Evolutionary conservation across 2,113 vertebrate genomes (phyloP).

Genomic region (Calyptomena viridis): DNA sequence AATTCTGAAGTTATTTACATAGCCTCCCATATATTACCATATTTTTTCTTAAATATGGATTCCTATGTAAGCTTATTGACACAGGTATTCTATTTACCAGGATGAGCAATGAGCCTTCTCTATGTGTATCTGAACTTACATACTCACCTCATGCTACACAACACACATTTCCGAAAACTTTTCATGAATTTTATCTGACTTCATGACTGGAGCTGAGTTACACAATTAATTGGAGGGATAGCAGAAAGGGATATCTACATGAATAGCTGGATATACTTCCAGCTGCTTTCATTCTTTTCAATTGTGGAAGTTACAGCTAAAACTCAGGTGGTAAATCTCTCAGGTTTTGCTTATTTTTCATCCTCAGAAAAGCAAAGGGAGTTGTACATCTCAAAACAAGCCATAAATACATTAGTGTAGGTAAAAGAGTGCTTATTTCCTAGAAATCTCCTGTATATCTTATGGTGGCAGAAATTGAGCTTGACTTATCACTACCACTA

Average conservation of each 20-base stretch:
- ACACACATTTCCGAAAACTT: neutral
- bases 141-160: neutral
- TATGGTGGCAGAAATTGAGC: neutral
- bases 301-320: neutral
- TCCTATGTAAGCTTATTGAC: neutral
- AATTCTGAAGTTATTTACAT: neutral
- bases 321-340: neutral
- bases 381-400: neutral
- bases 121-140: neutral
- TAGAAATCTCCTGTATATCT: neutral
- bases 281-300: neutral
- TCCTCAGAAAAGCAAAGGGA: neutral
- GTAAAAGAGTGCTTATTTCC: neutral
- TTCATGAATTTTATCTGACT: neutral
- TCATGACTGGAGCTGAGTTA: neutral
- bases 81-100: neutral
- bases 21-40: neutral
- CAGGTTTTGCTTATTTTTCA: neutral
- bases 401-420: neutral
- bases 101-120: neutral
- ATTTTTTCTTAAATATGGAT: neutral
- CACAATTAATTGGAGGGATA: neutral
- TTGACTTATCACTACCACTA: neutral
- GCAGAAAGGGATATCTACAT: neutral
- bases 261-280: neutral